Base-by-base conservation (phyloP, 2,113 vertebrate genomes). In the Pica pica region DNA sequence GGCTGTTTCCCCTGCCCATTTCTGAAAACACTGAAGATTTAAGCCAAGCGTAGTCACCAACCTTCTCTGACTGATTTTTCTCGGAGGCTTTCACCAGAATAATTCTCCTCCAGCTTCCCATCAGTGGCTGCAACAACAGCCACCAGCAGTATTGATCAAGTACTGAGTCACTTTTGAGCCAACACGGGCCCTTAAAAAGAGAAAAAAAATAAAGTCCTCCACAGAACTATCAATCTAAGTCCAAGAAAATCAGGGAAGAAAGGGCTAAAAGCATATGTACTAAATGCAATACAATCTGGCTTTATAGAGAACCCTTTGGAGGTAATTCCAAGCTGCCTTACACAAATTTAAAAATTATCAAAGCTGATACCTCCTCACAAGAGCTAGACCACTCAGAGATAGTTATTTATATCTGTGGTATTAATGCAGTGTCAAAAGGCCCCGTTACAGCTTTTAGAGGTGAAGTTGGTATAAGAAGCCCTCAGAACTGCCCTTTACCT, bases 121-220 rank as follows among this genome's bases (percentile, higher is more conserved):
- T 90, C 93, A 73, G 89, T 17, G 35, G 64, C 89, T 71, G 37
- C 67, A 91, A 82, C 67, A 86, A 88, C 75, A 95, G 87, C 71
- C 67, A 95, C 78, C 79, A 78, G 53, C 50, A 70, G 83, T 90
- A 97, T 96, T 41, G 96, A 96, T 96, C 82, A 91, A 55, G 47
- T 20, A 60, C 87, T 59, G 65, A 96, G 84, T 84, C 84, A 90
- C 84, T 95, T 91, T 35, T 90, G 50, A 90, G 79, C 89, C 75
- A 87, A 71, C 15, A 41, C 26, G 83, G 80, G 76, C 73, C 93
- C 85, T 91, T 74, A 64, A 70, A 88, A 88, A 79, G 44, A 31
- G 60, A 47, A 55, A 76, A 78, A 71, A 82, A 49, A 37, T 46
- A 42, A 83, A 82, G 23, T 71, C 53, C 81, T 95, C 75, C 63